A percentile compares a stretch with the other conserved stretches of the same genome.
Evolutionary conservation across 2,113 vertebrate genomes (phyloP).

Genomic region (Rhipidura dahli): DNA sequence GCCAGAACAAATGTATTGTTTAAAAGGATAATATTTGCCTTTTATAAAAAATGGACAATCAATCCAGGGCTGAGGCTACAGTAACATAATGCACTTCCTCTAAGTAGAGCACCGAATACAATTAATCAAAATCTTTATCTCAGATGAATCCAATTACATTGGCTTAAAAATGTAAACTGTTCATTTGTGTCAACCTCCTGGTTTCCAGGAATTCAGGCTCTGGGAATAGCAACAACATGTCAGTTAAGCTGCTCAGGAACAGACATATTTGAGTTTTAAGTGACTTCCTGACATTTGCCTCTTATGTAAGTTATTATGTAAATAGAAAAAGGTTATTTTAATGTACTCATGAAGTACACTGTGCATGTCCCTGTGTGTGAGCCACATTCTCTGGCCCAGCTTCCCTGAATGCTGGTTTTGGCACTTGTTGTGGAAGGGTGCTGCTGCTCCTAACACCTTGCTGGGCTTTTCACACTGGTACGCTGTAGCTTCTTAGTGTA

Average conservation of each 20-base stretch:
- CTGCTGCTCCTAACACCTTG: background rate
- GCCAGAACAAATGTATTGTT: background rate
- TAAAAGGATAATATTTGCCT: background rate
- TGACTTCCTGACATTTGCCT: slow-evolving; percentile 20
- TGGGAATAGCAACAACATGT: background rate
- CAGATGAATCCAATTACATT: background rate
- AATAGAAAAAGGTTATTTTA: background rate
- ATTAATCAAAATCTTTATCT: slow-evolving; percentile 19
- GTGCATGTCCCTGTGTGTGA: fast-evolving
- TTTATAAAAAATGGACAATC: background rate
- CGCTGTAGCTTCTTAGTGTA: background rate
- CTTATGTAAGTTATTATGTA: background rate
- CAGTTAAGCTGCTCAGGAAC: slow-evolving; percentile 20
- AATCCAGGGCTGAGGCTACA: background rate
- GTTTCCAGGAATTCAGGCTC: slow-evolving; percentile 19
- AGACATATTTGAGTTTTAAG: background rate
- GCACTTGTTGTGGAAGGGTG: background rate
- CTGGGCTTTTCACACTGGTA: background rate
- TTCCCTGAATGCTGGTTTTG: background rate
- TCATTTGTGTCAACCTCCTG: background rate
- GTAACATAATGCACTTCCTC: background rate
- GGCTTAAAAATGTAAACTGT: slow-evolving; percentile 16
- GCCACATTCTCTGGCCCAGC: fast-evolving
- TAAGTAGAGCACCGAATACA: background rate
- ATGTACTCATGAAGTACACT: background rate